phyloP scores from a whole-genome alignment of 2,888 invertebrate genomes.

The Megaustenia siamemsis region DNA sequence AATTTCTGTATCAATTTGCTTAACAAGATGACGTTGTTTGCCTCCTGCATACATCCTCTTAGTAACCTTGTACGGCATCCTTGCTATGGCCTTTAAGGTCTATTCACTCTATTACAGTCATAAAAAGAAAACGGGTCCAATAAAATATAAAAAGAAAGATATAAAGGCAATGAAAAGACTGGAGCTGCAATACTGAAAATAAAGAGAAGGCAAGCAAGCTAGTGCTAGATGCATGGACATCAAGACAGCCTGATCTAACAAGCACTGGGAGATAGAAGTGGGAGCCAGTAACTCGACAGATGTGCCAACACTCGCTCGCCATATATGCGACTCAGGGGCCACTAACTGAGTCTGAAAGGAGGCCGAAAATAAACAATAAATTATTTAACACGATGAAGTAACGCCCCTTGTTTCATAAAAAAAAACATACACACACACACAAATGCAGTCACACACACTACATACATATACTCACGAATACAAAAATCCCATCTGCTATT shows the following conservation, averaged over 20 bases:
- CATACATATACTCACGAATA: too few species aligned
- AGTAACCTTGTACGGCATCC: too few species aligned
- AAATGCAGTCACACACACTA: too few species aligned
- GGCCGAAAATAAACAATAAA: background rate
- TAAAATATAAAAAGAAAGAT: background rate
- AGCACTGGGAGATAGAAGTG: background rate
- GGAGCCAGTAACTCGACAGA: background rate
- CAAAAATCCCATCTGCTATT: background rate
- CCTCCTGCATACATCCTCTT: too few species aligned
- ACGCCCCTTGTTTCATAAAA: background rate
- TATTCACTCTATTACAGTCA: too few species aligned
- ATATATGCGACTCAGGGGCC: background rate
- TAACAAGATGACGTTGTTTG: too few species aligned
- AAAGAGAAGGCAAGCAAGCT: background rate
- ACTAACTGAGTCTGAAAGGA: background rate
- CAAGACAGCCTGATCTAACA: background rate
- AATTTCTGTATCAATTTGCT: too few species aligned
- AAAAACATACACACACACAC: too few species aligned
- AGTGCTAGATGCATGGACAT: background rate
- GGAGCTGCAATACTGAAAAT: background rate
- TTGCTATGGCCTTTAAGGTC: too few species aligned
- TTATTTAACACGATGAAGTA: slow-evolving; percentile 2
- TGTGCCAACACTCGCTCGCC: background rate
- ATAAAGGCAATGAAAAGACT: too few species aligned
- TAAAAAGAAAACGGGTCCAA: background rate